These are phyloP conservation scores for Bradypus variegatus DNA, from an alignment of 2,797 vertebrate species.

Conservation along the genomic window DNA sequence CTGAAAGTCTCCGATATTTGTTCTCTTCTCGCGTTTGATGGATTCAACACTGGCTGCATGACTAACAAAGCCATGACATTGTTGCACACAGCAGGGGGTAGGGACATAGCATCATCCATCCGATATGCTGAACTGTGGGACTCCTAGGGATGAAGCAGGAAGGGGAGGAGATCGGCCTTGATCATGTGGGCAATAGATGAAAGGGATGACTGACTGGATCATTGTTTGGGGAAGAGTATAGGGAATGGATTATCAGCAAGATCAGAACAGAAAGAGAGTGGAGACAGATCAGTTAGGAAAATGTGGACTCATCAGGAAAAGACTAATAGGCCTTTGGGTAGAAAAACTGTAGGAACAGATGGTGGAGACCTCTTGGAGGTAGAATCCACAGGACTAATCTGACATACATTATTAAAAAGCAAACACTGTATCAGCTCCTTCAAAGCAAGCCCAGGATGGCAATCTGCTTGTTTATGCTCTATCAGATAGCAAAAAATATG, in stretches of 20 bases:
- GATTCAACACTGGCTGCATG: not conserved
- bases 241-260: not conserved
- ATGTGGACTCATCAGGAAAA: not conserved
- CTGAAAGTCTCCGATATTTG: too few species aligned
- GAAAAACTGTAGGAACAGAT: not conserved
- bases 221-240: not conserved
- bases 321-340: not conserved
- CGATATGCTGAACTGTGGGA: not conserved
- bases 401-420: not conserved
- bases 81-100: not conserved
- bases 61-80: not conserved
- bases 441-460: not conserved
- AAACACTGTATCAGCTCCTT: not conserved
- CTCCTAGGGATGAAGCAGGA: not conserved
- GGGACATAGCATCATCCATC: not conserved
- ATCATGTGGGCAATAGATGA: not conserved
- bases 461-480: not conserved
- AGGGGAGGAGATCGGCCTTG: not conserved
- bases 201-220: not conserved
- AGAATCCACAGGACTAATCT: not conserved
- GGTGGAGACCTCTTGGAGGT: not conserved
- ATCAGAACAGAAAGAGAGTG: not conserved
- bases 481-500: constrained; percentile 3
- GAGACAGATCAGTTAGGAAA: not conserved
- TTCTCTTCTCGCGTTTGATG: too few species aligned